Percentiles rank a stretch among this genome's conserved stretches.
These are phyloP conservation scores for Tachuris rubrigastra DNA, from an alignment of 2,113 vertebrate species.

Conservation along the genomic window DNA sequence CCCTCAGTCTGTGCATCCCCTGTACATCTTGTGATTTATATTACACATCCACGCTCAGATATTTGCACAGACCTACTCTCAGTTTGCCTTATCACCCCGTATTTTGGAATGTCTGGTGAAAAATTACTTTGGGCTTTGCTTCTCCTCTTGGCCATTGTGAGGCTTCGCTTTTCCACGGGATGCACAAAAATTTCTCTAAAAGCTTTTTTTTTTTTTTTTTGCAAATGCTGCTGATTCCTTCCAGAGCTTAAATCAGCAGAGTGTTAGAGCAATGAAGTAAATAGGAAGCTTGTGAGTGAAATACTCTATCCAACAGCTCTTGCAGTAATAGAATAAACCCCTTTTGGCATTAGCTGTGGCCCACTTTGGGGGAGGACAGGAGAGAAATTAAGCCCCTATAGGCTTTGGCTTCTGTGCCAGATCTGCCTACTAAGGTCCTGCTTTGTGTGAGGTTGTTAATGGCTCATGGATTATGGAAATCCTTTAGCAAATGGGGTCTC, in stretches of 20 bases:
- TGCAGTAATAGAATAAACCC: not conserved
- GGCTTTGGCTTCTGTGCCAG: not conserved
- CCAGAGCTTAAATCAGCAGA: not conserved
- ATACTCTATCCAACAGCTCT: not conserved
- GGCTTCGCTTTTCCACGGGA: not conserved
- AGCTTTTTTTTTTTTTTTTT: not conserved
- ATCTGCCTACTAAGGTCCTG: not conserved
- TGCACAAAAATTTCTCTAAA: not conserved
- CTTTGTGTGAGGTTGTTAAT: not conserved
- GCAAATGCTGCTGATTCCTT: not conserved
- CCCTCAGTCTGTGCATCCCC: not conserved
- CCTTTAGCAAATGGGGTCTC: not conserved
- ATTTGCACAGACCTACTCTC: not conserved
- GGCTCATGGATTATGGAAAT: not conserved
- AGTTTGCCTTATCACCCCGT: not conserved
- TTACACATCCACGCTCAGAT: not conserved
- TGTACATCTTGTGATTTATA: not conserved
- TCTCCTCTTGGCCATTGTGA: not conserved
- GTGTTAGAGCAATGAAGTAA: not conserved
- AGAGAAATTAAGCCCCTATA: not conserved
- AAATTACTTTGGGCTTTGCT: not conserved
- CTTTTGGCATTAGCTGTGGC: not conserved
- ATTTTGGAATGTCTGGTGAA: not conserved
- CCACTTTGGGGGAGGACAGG: not conserved
- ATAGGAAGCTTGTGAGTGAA: not conserved